Percentiles rank a stretch among this genome's conserved stretches.
phyloP scores from a whole-genome alignment of 2,888 invertebrate species.

The Ectemnius lituratus region DNA sequence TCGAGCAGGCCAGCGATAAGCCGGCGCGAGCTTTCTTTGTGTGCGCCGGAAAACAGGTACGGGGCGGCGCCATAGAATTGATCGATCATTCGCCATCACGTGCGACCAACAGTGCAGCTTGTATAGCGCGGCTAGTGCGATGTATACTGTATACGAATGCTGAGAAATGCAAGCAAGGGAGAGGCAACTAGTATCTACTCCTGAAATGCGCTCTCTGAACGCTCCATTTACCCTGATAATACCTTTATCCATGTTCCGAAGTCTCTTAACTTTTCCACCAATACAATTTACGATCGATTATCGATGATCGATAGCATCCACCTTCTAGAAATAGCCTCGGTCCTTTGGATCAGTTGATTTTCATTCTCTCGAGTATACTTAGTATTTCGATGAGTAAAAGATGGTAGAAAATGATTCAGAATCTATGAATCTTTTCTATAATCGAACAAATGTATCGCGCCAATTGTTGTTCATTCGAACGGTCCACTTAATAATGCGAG shows the following conservation, averaged over 20 bases:
- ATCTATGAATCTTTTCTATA: too few relatives aligned
- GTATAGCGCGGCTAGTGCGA: too few relatives aligned
- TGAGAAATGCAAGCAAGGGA: constrained; percentile 14
- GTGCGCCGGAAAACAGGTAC: constrained; percentile 52
- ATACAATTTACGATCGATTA: constrained; percentile 3
- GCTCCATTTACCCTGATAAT: constrained; percentile 48
- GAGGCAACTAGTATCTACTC: background rate
- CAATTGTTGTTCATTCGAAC: constrained; percentile 55
- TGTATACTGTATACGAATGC: too few relatives aligned
- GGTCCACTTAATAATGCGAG: constrained; percentile 52
- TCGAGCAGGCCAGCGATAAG: constrained; percentile 45
- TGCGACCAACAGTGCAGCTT: background rate
- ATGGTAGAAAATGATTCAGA: too few relatives aligned
- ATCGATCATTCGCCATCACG: constrained; percentile 58
- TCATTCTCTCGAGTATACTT: too few relatives aligned
- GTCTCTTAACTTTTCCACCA: constrained; percentile 28
- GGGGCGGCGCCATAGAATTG: constrained; percentile 56
- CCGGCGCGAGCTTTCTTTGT: constrained; percentile 42
- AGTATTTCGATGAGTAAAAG: too few relatives aligned
- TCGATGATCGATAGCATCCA: constrained; percentile 1
- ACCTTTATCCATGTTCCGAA: constrained; percentile 17
- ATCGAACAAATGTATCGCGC: constrained; percentile 35
- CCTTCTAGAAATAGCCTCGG: too few relatives aligned
- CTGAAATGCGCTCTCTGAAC: constrained; percentile 22
- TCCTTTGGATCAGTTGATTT: too few relatives aligned